Conservation (phyloP, 2,888 invertebrate genomes). For the Cantharis nigra region DNA sequence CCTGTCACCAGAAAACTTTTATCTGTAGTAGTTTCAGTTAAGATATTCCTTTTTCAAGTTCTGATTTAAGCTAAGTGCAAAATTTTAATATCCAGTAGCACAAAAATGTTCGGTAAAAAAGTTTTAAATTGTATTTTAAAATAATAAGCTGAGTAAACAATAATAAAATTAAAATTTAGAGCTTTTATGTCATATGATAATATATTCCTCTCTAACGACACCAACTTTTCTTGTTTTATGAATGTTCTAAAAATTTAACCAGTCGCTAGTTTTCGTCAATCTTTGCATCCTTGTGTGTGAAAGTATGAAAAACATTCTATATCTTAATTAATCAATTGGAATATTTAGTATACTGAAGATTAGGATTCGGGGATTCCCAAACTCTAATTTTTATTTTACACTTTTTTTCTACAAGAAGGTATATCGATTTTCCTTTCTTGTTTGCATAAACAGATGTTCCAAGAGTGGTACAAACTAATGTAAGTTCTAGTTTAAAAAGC, state of each 20-base stretch:
- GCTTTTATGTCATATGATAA: too few relatives aligned
- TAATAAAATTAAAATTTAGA: not conserved
- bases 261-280: too few relatives aligned
- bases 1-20: not conserved
- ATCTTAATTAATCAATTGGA: too few relatives aligned
- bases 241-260: too few relatives aligned
- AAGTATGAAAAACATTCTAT: too few relatives aligned
- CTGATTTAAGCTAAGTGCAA: not conserved
- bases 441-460: not conserved
- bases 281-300: too few relatives aligned
- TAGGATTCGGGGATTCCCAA: not conserved
- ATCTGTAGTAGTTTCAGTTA: not conserved
- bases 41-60: not conserved
- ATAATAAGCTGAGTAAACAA: not conserved
- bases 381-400: not conserved
- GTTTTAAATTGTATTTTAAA: not conserved
- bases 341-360: too few relatives aligned
- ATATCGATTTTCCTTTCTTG: not conserved
- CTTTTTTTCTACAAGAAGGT: not conserved
- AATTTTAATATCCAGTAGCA: not conserved
- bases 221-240: too few relatives aligned
- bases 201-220: too few relatives aligned
- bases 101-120: not conserved
- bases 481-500: too few relatives aligned
- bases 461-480: too few relatives aligned